Evolutionary conservation across 2,888 invertebrate genomes (phyloP).

Genomic region (Pseudococcus jackbeardsleyi): DNA sequence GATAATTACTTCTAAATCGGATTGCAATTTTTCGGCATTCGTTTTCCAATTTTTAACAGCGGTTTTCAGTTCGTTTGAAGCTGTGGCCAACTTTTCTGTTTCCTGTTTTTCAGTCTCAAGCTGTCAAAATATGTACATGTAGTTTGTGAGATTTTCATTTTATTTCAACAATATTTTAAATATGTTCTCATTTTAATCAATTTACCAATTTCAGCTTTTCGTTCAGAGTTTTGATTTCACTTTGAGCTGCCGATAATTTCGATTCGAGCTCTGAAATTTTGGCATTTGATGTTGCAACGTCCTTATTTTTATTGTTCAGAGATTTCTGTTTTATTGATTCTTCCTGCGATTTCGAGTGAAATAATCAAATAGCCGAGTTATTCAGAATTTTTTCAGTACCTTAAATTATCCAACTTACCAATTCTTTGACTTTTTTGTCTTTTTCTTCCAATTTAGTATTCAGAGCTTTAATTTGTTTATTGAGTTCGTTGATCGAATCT

Average conservation of each 20-base stretch:
- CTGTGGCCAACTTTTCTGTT: conserved; percentile 73
- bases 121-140: conserved; percentile 64
- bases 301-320: background rate
- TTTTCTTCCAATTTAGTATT: conserved; percentile 73
- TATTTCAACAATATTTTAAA: background rate
- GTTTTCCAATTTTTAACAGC: conserved; percentile 78
- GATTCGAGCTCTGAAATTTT: conserved; percentile 47
- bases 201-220: conserved; percentile 53
- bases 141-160: background rate
- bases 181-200: background rate
- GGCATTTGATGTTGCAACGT: background rate
- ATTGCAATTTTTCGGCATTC: conserved; percentile 73
- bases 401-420: conserved; percentile 71
- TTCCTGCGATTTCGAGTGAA: background rate
- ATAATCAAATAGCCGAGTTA: background rate
- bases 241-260: conserved; percentile 50
- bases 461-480: conserved; percentile 66
- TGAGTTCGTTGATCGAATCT: conserved; percentile 52
- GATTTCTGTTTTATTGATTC: conserved; percentile 43
- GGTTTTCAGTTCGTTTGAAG: conserved; percentile 70
- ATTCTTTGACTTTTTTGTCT: conserved; percentile 76
- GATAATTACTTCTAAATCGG: conserved; percentile 43
- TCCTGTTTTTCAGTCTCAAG: conserved; percentile 76
- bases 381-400: too few species aligned
- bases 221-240: conserved; percentile 50